Conservation (phyloP, 2,113 vertebrate genomes). For the Eolophus roseicapilla region DNA sequence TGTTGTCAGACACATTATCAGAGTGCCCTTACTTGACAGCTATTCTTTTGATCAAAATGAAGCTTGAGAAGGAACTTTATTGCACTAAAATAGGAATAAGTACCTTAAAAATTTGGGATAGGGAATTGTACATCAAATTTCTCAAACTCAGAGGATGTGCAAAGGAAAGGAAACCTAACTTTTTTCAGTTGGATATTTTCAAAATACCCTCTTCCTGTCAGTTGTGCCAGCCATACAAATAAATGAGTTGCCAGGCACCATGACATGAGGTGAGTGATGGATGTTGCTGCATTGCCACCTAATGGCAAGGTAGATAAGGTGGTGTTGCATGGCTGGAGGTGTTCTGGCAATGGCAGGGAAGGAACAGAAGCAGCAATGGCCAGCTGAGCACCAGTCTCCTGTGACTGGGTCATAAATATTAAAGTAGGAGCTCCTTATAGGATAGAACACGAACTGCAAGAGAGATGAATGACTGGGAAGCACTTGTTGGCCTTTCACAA, state of each 20-base stretch:
- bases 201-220: background rate
- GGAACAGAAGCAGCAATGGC: background rate
- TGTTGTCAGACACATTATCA: accelerated
- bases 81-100: background rate
- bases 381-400: background rate
- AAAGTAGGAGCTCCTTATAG: background rate
- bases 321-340: accelerated
- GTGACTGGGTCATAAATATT: background rate
- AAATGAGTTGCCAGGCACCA: background rate
- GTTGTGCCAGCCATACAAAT: background rate
- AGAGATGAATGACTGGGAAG: background rate
- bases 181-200: background rate
- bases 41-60: background rate
- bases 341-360: background rate
- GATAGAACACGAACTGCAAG: background rate
- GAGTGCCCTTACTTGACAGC: background rate
- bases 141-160: background rate
- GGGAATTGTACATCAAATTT: background rate
- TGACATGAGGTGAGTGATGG: accelerated
- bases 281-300: background rate
- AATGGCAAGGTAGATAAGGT: background rate
- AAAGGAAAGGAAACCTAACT: background rate
- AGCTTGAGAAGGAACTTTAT: background rate
- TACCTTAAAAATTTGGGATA: background rate
- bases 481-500: background rate